A percentile compares a stretch with the other conserved stretches of the same genome.
Evolutionary conservation across 2,113 vertebrate species (phyloP).

Genomic region (Delphinapterus leucas): DNA sequence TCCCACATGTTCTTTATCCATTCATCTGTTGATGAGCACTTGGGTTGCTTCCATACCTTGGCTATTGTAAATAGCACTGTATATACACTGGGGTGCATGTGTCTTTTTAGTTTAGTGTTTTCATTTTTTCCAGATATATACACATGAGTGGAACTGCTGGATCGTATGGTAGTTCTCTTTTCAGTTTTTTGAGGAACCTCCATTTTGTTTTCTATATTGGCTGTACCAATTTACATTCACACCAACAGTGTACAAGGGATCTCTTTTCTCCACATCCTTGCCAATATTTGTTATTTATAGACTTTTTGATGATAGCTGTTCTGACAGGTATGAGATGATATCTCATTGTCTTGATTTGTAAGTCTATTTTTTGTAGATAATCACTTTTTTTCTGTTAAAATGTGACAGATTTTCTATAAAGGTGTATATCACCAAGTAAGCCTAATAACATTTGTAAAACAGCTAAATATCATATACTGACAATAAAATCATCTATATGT

Average conservation of each 20-base stretch:
- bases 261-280: neutral
- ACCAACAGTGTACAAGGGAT: neutral
- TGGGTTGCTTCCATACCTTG: neutral
- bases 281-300: neutral
- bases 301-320: neutral
- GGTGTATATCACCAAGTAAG: neutral
- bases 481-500: neutral
- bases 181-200: neutral
- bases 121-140: neutral
- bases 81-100: neutral
- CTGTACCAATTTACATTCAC: neutral
- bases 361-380: neutral
- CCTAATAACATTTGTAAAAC: slow-evolving; percentile 6
- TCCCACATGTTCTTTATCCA: neutral
- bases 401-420: neutral
- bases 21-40: neutral
- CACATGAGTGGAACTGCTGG: neutral
- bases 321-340: neutral
- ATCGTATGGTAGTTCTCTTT: neutral
- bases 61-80: neutral
- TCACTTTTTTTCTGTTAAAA: slow-evolving; percentile 30
- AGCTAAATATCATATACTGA: neutral
- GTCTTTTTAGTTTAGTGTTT: neutral
- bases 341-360: neutral
- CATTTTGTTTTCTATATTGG: neutral